Evolutionary conservation across 2,888 invertebrate genomes (phyloP).

Genomic region (Chymomyza procnemis): DNA sequence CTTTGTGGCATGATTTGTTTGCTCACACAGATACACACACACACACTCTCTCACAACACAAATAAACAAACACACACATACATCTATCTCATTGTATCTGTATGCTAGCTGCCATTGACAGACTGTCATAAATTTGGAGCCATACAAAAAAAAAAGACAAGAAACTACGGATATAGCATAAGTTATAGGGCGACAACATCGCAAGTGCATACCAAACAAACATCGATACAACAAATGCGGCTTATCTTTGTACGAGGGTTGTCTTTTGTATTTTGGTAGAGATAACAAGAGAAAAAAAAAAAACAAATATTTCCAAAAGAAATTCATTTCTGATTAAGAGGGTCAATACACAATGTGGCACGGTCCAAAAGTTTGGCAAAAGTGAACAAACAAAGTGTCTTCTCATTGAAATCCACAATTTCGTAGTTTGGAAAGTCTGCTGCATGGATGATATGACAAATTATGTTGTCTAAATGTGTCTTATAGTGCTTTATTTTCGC

Average conservation of each 20-base stretch:
- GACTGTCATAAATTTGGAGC: constrained; percentile 62
- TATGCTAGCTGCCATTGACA: constrained; percentile 53
- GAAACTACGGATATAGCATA: constrained; percentile 38
- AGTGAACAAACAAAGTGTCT: no score
- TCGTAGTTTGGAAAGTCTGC: no score
- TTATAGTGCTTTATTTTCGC: no score
- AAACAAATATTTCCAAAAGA: neutral
- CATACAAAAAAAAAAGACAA: constrained; percentile 39
- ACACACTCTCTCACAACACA: no score
- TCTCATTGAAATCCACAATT: no score
- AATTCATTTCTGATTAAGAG: neutral
- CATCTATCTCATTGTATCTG: constrained; percentile 7
- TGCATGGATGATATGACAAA: no score
- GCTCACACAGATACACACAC: constrained; percentile 2
- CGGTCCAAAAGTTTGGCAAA: no score
- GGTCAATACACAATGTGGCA: no score
- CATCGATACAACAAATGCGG: constrained; percentile 10
- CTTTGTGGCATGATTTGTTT: constrained; percentile 33
- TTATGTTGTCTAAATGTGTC: no score
- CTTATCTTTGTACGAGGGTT: neutral
- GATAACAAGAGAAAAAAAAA: neutral
- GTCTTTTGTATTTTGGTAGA: no score
- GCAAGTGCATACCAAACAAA: neutral
- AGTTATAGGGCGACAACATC: constrained; percentile 28
- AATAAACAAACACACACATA: neutral